These are phyloP conservation scores for Incurvaria masculella DNA, from an alignment of 2,888 invertebrate genomes.

Conservation along the genomic window DNA sequence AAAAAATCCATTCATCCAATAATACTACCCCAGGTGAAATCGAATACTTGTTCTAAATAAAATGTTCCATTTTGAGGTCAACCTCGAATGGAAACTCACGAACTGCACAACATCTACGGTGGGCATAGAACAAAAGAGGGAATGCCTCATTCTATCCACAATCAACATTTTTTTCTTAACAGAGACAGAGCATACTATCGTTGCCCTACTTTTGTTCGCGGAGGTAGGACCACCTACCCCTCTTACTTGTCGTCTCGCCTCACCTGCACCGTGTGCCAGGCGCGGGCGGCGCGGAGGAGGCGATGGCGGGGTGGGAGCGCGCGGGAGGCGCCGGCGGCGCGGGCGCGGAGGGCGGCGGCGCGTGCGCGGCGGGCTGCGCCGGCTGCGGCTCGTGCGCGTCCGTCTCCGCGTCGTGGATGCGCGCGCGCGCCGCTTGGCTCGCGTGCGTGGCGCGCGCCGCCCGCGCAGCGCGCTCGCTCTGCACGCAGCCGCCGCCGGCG, in stretches of 20 bases:
- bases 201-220: too few relatives aligned
- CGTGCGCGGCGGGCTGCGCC: constrained; percentile 37
- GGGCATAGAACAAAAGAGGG: too few relatives aligned
- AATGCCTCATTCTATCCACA: too few relatives aligned
- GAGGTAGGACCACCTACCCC: too few relatives aligned
- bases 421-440: constrained; percentile 71
- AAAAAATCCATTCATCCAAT: too few relatives aligned
- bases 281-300: constrained; percentile 30
- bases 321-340: constrained; percentile 19
- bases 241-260: not conserved
- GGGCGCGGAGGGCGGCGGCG: constrained; percentile 21
- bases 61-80: too few relatives aligned
- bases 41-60: too few relatives aligned
- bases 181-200: too few relatives aligned
- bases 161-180: too few relatives aligned
- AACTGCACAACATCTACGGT: too few relatives aligned
- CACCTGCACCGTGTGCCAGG: constrained; percentile 20
- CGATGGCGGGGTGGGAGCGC: constrained; percentile 29
- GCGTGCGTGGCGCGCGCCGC: constrained; percentile 54
- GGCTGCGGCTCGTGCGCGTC: constrained; percentile 27
- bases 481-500: constrained; percentile 91
- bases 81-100: too few relatives aligned
- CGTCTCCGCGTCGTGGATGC: constrained; percentile 28
- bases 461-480: constrained; percentile 67
- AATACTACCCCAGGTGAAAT: too few relatives aligned